These are phyloP conservation scores for Ennomos fuscantarius DNA, from an alignment of 2,888 invertebrate genomes.

Conservation along the genomic window DNA sequence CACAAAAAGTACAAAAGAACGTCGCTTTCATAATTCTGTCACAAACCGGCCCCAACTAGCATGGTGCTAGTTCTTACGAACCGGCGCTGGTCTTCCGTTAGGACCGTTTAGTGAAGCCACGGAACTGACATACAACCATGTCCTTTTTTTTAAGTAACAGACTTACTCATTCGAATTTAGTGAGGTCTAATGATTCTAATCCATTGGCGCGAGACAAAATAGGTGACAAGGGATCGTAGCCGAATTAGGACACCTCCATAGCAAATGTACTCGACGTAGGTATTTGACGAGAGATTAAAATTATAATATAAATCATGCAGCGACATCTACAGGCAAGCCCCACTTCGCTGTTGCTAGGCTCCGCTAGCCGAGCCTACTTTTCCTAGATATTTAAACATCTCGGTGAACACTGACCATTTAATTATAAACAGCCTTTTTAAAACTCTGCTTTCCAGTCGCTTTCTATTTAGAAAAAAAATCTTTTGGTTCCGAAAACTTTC, in stretches of 20 bases:
- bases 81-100: no score
- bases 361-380: conserved; percentile 12
- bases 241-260: conserved; percentile 38
- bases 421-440: conserved; percentile 22
- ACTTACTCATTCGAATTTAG: no score
- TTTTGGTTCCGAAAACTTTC: conserved; percentile 31
- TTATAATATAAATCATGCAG: conserved; percentile 26
- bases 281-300: conserved; percentile 12
- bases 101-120: no score
- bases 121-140: no score
- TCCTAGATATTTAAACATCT: conserved; percentile 20
- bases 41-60: no score
- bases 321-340: conserved; percentile 1
- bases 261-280: conserved; percentile 30
- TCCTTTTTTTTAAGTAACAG: no score
- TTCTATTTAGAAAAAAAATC: conserved; percentile 24
- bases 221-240: conserved; percentile 37
- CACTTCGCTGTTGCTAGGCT: conserved; percentile 35
- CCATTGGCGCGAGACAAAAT: conserved; percentile 28
- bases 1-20: no score
- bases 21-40: no score
- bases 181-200: conserved; percentile 19
- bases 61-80: no score
- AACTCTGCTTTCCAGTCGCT: conserved; percentile 25
- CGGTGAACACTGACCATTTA: conserved; percentile 20